phyloP scores from a whole-genome alignment of 2,113 vertebrate species.

The Origma solitaria region DNA sequence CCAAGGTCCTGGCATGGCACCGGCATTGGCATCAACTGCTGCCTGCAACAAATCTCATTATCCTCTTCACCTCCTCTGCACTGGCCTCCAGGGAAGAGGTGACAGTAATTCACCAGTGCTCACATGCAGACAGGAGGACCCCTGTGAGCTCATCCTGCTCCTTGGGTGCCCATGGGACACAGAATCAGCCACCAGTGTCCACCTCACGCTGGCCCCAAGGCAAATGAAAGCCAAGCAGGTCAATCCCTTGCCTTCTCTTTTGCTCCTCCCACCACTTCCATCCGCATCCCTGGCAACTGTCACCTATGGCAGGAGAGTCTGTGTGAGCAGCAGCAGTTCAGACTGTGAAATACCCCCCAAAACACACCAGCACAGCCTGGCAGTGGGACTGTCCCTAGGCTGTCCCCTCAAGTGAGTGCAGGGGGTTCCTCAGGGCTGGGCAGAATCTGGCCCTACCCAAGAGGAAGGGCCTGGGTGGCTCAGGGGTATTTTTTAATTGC shows the following conservation, averaged over 20 bases:
- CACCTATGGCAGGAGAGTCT: background rate
- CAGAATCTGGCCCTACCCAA: fast-evolving
- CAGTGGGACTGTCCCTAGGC: background rate
- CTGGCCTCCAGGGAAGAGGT: background rate
- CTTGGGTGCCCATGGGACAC: fast-evolving
- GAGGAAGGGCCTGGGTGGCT: background rate
- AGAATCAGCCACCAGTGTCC: fast-evolving
- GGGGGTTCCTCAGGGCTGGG: background rate
- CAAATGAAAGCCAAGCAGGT: background rate
- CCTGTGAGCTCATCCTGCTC: background rate
- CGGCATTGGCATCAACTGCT: fast-evolving
- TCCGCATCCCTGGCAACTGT: background rate
- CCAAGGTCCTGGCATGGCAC: background rate
- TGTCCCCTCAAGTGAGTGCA: background rate
- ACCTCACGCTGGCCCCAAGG: fast-evolving
- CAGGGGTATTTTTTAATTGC: background rate
- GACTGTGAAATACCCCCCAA: background rate
- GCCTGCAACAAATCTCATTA: background rate
- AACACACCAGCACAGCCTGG: background rate
- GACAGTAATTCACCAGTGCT: background rate
- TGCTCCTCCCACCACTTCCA: background rate
- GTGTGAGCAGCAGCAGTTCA: background rate
- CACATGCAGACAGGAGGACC: background rate
- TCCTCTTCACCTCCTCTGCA: background rate
- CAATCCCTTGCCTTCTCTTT: background rate